Base-by-base conservation (phyloP, 2,888 invertebrate species). In the Scelioninae gen. 1 region DNA sequence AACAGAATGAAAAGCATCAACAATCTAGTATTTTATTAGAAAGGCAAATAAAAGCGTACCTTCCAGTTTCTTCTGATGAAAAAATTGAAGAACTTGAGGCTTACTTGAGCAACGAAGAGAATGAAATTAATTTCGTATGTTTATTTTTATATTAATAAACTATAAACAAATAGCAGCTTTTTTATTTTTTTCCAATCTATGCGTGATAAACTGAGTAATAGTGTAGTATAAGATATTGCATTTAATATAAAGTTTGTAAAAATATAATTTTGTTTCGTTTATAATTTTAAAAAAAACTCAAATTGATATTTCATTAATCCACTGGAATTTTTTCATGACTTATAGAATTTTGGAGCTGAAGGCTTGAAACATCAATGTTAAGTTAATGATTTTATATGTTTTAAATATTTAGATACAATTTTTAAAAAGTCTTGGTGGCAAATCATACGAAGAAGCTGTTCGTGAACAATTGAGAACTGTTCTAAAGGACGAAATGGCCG, bases 381-480 rank as follows among this genome's bases (percentile, higher is more conserved):
- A 51, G 16, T n/a, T n/a, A n/a, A n/a, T n/a, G n/a, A n/a, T n/a
- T 23, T 23, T 23, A 51, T 51, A 51, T 23, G 23, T 8, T 8
- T 51, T 23, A 1, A 23, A 23, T 32, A n/a, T 58, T 58, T 38
- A 58, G 56, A 16, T 38, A 15, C n/a, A 34, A 9, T 58, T 15
- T 58, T 38, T 58, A 38, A 58, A 8, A 13, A 13, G 11, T 34
- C 15, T 58, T 58, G 56, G 56, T 9, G 56, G 56, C 13, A 58
- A 58, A 34, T 5, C 16, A 15, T 13, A 10, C 16, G 56, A 58
- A 15, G 38, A 58, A 15, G 56, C 38, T 9, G 11, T 38, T 13
- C 34, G 38, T 38, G 56, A 58, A 58, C 34, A 38, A 16, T 16
- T 58, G 15, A 58, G 23, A 58, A 38, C 38, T 7, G 10, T 38